Base-by-base conservation (phyloP, 2,797 vertebrate genomes). In the Benthosema pterotum region DNA sequence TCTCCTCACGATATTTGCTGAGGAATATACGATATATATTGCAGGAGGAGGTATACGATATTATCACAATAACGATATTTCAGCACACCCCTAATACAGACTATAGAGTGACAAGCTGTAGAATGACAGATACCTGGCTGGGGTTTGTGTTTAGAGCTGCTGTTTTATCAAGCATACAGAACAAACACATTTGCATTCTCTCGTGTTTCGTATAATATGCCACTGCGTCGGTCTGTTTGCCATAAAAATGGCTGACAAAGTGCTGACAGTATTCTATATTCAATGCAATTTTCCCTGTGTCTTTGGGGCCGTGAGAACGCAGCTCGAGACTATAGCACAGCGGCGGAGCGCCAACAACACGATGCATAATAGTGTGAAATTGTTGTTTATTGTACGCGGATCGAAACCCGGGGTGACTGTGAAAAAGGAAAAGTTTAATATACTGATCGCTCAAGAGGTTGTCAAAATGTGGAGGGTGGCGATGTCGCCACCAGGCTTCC, bases 181-280 rank as follows among this genome's bases (percentile, higher is more conserved):
- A 56, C 57, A 72, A 71, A 59, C 51, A 78, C 67, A 63, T 80
- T 77, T 72, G 28, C 63, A 65, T 66, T 67, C 46, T 62, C 43
- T 67, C 46, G n/a, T n/a, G n/a, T 62, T 42, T 68, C 19, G 57
- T 57, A n/a, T n/a, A n/a, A n/a, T n/a, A 67, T 71, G 62, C 57
- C 51, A 51, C 63, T 28, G 5, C 0, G 54, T 63, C 55, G 59
- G 32, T 2, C 8, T 38, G 32, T 11, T 8, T 1, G 60, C 43
- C 60, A 63, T 80, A 74, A n/a, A n/a, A n/a, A 82, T 59, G 76
- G 71, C 32, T 80, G 82, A 73, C 76, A 77, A 57, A 69, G 57
- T 45, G 63, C 72, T 76, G 82, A 78, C 79, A 78, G 69, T 19
- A 63, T 28, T 46, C 42, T 60, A 74, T 60, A 74, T 70, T 74